Percentiles rank a stretch among this genome's conserved stretches.
phyloP scores from a whole-genome alignment of 2,797 vertebrate genomes.

The Trematomus bernacchii region DNA sequence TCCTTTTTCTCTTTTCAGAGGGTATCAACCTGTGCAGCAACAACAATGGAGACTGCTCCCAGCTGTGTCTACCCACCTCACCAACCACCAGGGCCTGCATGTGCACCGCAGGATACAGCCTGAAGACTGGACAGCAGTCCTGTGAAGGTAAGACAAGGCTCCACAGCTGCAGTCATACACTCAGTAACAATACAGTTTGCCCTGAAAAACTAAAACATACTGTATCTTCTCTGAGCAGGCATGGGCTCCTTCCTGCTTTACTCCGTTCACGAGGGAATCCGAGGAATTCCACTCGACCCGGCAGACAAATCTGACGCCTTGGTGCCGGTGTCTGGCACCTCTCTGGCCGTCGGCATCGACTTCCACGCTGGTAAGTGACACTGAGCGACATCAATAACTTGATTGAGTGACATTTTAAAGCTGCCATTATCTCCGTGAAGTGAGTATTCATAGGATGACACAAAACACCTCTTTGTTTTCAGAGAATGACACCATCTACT shows the following conservation, averaged over 20 bases:
- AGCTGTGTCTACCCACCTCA: constrained; percentile 96
- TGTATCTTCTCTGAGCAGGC: constrained; percentile 79
- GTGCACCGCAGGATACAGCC: constrained; percentile 97
- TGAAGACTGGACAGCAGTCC: constrained; percentile 93
- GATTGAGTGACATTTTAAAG: constrained; percentile 43
- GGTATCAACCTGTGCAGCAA: constrained; percentile 93
- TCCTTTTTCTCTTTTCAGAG: constrained; percentile 36
- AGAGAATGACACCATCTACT: constrained; percentile 99
- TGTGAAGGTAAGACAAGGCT: constrained; percentile 88
- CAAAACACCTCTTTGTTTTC: constrained; percentile 22
- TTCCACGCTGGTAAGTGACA: constrained; percentile 93
- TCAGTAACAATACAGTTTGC: neutral
- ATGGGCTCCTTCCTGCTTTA: constrained; percentile 98
- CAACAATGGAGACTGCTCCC: constrained; percentile 96
- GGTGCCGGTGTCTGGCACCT: constrained; percentile 96
- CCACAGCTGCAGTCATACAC: constrained; percentile 5
- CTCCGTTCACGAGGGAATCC: constrained; percentile 96
- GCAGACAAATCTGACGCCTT: constrained; percentile 96
- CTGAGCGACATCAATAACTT: neutral
- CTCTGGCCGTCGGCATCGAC: constrained; percentile 96
- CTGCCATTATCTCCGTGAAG: constrained; percentile 11
- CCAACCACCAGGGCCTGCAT: constrained; percentile 91
- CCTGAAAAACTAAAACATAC: constrained; percentile 1
- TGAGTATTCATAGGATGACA: constrained; percentile 25
- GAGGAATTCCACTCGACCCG: constrained; percentile 96